Percentiles rank a stretch among this genome's conserved stretches.
These are phyloP conservation scores for Etheostoma cragini DNA, from an alignment of 2,113 vertebrate genomes.

Conservation along the genomic window DNA sequence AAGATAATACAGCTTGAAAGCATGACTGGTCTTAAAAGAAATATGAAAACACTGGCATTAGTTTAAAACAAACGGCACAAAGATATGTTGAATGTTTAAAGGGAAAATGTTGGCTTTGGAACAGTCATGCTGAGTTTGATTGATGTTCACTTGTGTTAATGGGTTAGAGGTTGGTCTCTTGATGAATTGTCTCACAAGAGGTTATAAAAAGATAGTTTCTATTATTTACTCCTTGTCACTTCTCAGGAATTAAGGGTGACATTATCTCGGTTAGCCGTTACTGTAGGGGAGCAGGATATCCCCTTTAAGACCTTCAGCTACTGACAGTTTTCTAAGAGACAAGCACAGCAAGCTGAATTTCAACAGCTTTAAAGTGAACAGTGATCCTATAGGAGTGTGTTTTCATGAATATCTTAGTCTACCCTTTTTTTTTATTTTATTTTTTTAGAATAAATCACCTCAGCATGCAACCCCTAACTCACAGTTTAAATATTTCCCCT, in stretches of 20 bases:
- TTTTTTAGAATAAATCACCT: slow-evolving; percentile 51
- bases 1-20: background rate
- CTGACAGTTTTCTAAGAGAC: slow-evolving; percentile 5
- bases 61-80: background rate
- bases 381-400: background rate
- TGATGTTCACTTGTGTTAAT: background rate
- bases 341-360: slow-evolving; percentile 24
- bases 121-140: background rate
- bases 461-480: slow-evolving; percentile 4
- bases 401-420: slow-evolving; percentile 8
- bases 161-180: background rate
- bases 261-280: background rate
- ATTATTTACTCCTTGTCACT: background rate
- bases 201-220: background rate
- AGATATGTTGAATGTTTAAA: background rate
- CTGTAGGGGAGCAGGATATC: background rate
- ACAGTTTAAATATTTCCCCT: slow-evolving; percentile 37
- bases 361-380: slow-evolving; percentile 8
- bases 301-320: background rate
- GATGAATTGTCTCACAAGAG: background rate
- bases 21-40: background rate
- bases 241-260: background rate
- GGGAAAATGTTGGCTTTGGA: background rate
- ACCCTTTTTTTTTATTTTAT: slow-evolving; percentile 13
- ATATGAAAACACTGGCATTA: background rate